Conservation (phyloP, 2,888 invertebrate genomes). For the Pyrrhia umbra region DNA sequence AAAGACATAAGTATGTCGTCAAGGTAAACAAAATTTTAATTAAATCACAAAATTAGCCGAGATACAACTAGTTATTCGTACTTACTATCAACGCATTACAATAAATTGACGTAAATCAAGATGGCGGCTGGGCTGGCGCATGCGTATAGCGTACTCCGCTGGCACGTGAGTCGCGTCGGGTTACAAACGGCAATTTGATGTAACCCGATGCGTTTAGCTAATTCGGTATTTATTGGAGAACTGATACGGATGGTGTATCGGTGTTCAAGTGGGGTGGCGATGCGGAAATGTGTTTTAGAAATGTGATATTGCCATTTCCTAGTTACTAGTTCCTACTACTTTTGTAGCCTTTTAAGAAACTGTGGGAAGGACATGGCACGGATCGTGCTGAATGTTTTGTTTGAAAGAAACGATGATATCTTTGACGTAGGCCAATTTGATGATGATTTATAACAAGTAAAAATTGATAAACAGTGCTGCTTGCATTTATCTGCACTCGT, state of each 20-base stretch:
- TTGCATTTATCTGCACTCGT: no score
- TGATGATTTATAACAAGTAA: no score
- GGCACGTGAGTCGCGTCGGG: slow-evolving; percentile 55
- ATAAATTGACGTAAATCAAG: slow-evolving; percentile 58
- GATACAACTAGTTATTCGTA: background rate
- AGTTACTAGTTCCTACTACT: slow-evolving; percentile 3
- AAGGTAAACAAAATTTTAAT: background rate
- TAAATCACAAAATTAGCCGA: background rate
- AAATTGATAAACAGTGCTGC: no score
- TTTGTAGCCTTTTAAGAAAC: background rate
- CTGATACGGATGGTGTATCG: slow-evolving; percentile 48
- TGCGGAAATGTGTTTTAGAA: slow-evolving; percentile 33
- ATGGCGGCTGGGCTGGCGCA: slow-evolving; percentile 63
- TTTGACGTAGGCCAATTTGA: background rate
- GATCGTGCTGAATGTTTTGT: background rate
- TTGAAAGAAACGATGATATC: background rate
- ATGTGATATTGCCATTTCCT: slow-evolving; percentile 39
- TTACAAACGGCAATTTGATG: slow-evolving; percentile 64
- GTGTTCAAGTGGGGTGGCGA: slow-evolving; percentile 26
- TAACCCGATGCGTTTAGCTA: slow-evolving; percentile 59
- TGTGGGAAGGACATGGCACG: no score
- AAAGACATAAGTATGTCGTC: background rate
- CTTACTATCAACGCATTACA: slow-evolving; percentile 18
- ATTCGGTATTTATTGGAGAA: slow-evolving; percentile 58
- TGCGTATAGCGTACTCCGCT: slow-evolving; percentile 55